Evolutionary conservation across 2,888 invertebrate species (phyloP).

Genomic region (Eupeodes latifasciatus): DNA sequence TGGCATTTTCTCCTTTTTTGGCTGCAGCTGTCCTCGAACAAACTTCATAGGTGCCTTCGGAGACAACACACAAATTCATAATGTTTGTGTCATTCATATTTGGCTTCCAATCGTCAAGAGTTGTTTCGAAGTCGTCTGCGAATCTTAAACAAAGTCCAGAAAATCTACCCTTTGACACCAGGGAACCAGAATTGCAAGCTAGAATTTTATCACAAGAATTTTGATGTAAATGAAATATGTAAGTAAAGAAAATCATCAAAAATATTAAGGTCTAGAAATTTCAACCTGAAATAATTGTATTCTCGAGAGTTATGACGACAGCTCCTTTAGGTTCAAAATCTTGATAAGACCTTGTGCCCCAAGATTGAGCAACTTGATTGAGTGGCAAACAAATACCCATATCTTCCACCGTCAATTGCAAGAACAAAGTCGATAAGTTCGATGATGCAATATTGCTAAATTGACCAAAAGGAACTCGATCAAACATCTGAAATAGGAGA

Average conservation of each 20-base stretch:
- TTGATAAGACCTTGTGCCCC: conserved; percentile 88
- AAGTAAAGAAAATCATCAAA: not conserved
- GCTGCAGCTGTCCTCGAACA: conserved; percentile 92
- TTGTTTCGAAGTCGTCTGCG: conserved; percentile 98
- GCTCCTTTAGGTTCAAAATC: conserved; percentile 94
- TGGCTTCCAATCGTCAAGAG: conserved; percentile 98
- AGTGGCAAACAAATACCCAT: conserved; percentile 98
- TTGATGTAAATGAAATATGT: not conserved
- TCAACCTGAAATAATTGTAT: conserved; percentile 91
- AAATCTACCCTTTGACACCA: conserved; percentile 96
- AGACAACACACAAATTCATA: conserved; percentile 98
- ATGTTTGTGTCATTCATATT: conserved; percentile 90
- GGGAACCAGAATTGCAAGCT: conserved; percentile 97
- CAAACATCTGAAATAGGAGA: conserved; percentile 84
- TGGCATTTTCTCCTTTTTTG: conserved; percentile 95
- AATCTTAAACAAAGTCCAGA: conserved; percentile 96
- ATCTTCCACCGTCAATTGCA: conserved; percentile 97
- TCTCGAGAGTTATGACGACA: conserved; percentile 97
- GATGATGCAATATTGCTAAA: conserved; percentile 91
- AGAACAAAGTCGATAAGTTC: conserved; percentile 94
- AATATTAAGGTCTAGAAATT: not conserved
- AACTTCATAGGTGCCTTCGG: conserved; percentile 99
- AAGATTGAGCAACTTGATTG: conserved; percentile 91
- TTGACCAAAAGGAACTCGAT: conserved; percentile 92
- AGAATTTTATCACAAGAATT: conserved; percentile 73